phyloP scores from a whole-genome alignment of 2,797 vertebrate species.

The Schizothorax lantsangensis region DNA sequence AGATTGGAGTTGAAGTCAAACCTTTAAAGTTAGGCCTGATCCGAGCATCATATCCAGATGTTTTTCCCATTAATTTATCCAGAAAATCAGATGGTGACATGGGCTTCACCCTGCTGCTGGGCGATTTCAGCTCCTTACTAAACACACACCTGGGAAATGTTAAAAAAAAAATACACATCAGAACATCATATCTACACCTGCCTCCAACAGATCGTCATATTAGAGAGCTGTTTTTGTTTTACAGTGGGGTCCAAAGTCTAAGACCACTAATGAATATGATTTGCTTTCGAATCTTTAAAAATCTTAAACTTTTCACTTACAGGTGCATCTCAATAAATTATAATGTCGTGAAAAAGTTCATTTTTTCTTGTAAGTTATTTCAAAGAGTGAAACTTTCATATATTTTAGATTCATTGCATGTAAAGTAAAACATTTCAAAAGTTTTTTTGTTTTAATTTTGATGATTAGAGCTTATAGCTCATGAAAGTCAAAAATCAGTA shows the following conservation, averaged over 20 bases:
- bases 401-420: too few species aligned
- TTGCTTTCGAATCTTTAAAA: background rate
- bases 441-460: too few species aligned
- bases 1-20: constrained; percentile 66
- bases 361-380: too few species aligned
- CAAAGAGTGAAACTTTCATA: too few species aligned
- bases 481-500: too few species aligned
- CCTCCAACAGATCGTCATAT: background rate
- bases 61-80: constrained; percentile 93
- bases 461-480: too few species aligned
- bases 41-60: constrained; percentile 91
- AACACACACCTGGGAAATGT: constrained; percentile 77
- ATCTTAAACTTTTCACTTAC: background rate
- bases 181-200: background rate
- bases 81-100: constrained; percentile 93
- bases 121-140: constrained; percentile 84
- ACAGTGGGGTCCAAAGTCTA: background rate
- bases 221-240: background rate
- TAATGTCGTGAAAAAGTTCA: too few species aligned
- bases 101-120: constrained; percentile 74
- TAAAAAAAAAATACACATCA: constrained; percentile 27
- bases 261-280: background rate
- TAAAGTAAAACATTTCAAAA: too few species aligned
- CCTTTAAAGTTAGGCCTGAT: constrained; percentile 97
- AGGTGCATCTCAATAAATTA: too few species aligned